Conservation (phyloP, 1,140 invertebrate species). For the Ruditapes philippinarum region DNA sequence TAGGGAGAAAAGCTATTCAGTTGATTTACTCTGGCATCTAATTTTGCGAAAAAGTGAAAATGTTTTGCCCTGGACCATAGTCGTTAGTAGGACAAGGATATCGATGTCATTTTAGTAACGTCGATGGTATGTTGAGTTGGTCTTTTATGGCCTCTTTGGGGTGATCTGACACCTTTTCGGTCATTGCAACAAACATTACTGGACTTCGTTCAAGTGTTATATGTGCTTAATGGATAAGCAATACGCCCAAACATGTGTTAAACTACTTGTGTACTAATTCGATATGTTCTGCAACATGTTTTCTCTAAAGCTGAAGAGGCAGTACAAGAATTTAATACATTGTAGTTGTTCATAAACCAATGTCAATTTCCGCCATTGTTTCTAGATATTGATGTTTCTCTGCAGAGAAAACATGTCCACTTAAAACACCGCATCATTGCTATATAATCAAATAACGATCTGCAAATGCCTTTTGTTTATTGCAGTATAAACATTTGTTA, state of each 20-base stretch:
- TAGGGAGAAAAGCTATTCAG: neutral
- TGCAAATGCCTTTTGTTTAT: no score
- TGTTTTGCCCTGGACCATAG: neutral
- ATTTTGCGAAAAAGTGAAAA: neutral
- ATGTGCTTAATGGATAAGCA: slow-evolving; percentile 15
- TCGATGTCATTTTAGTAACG: neutral
- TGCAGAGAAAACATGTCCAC: no score
- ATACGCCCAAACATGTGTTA: neutral
- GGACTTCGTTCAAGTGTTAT: neutral
- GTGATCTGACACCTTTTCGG: slow-evolving; percentile 22
- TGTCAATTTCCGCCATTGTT: no score
- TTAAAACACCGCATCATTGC: no score
- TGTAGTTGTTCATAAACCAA: neutral
- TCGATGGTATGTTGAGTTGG: neutral
- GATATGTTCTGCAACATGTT: slow-evolving; percentile 4
- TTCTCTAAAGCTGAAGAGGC: neutral
- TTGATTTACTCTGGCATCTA: neutral
- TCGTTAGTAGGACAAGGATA: neutral
- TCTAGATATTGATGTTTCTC: no score
- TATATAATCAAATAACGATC: no score
- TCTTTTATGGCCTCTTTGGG: slow-evolving; percentile 10
- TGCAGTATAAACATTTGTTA: no score
- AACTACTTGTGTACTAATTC: neutral
- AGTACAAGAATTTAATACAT: no score
- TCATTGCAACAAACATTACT: slow-evolving; percentile 17